Evolutionary conservation across 2,113 vertebrate genomes (phyloP), one percentile per base, ranked within the genome.

Genomic region (Odontophorus gujanensis): DNA sequence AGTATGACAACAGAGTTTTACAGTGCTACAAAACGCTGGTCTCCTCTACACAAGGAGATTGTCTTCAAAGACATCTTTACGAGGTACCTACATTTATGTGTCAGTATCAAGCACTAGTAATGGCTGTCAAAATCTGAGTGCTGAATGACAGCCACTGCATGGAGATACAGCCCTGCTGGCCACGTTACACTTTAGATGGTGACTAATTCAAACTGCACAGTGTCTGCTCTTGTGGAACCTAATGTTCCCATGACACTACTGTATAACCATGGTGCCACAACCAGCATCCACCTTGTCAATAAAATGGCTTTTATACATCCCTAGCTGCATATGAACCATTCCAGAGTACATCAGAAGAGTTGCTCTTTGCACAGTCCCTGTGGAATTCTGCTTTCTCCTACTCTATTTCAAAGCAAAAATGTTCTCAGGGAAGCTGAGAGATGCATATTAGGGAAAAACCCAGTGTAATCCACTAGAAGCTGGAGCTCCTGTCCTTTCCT

Each of bases 291-390:
- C 42, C 38, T 85, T 74, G 55, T 53, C 76, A 85, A 63, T 83
- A 75, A 78, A 95, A 72, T 13, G 71, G 38, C 51, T 81, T 88
- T 95, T 73, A 76, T 76, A 81, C 45, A 67, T 50, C 62, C 61
- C 11, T 36, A 87, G 65, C 48, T 82, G 69, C 7, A 3, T 38
- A 85, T 38, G 68, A 91, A 79, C 24, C 45, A 47, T 45, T 58
- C 61, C 25, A 83, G 50, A 95, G 50, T 71, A 89, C 42, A 94
- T 71, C 73, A 89, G 61, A 96, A 71, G 17, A 67, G 61, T 67
- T 85, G 51, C 18, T 96, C 89, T 71, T 72, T 67, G 25, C 57
- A 86, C 13, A 55, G 67, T 79, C 69, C 42, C 85, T 93, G 63
- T 18, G 77, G 58, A 22, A 78, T 71, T 94, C 42, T 75, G 9